Evolutionary conservation across 2,797 vertebrate species (phyloP).

Genomic region (Premnoplex brunnescens): DNA sequence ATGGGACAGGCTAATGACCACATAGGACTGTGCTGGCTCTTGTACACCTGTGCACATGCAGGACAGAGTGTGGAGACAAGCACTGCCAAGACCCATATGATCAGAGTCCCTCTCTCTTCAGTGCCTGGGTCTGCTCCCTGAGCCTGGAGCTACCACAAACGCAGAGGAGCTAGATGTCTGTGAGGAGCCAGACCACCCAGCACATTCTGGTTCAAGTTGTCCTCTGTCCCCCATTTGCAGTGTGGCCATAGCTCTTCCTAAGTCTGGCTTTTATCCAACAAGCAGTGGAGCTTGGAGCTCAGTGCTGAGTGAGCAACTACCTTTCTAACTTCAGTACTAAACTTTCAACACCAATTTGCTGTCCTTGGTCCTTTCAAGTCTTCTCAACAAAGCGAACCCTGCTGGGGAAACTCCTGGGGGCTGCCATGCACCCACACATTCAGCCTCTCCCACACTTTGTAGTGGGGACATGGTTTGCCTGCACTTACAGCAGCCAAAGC

Average conservation of each 20-base stretch:
- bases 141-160: fast-evolving
- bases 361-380: neutral
- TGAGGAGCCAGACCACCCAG: neutral
- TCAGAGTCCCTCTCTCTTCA: neutral
- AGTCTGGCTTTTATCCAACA: neutral
- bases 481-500: neutral
- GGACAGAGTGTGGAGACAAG: neutral
- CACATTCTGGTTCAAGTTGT: neutral
- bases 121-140: neutral
- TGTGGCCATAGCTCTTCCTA: neutral
- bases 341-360: neutral
- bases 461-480: neutral
- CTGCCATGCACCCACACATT: fast-evolving
- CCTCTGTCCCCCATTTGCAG: neutral
- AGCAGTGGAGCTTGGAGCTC: neutral
- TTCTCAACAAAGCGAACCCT: neutral
- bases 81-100: fast-evolving
- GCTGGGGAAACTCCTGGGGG: neutral
- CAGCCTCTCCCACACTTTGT: neutral
- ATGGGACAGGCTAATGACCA: neutral
- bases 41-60: neutral
- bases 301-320: neutral
- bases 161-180: neutral
- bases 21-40: neutral
- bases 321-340: neutral